Evolutionary conservation across 1,140 invertebrate genomes (phyloP), one percentile per base, ranked within the genome.

Genomic region (Probaryconus sp.): DNA sequence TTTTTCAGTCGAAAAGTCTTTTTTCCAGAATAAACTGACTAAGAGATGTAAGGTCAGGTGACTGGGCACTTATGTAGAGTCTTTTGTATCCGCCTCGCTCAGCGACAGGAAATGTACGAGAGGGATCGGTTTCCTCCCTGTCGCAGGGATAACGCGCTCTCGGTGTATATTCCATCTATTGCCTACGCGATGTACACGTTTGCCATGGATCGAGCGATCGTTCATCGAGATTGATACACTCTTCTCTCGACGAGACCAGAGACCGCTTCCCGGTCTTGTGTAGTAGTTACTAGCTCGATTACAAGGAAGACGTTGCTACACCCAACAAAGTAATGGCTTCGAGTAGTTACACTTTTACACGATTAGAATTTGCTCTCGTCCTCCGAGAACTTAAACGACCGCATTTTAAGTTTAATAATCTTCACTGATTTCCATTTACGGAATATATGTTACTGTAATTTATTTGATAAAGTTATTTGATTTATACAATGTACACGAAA

Each of bases 151-250:
- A 31, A 17, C 10, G 35, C 26, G 37, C 11, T 61, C 42, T 58
- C 16, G 26, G 16, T 48, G 16, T 50, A 45, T 55, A n/a, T n/a
- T n/a, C n/a, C n/a, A n/a, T 58, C 20, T 28, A 24, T 56, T 38
- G 47, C 58, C 43, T 51, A 48, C 31, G 30, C 45, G 26, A 65
- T 65, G 43, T 51, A 64, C 51, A 28, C n/a, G 35, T 61, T 60
- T 65, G 53, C 47, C 30, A 24, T 53, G 47, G 58, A 71, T 71
- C 68, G 40, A 60, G 38, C 24, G 60, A 65, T 72, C 53, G 38
- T 16, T 60, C 61, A 47, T 64, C 53, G 37, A 56, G 58, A 71
- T 71, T 64, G 58, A 71, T 71, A 71, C 50, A 33, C 50, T 63
- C 55, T 50, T 38, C 35, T 38, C 13, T 14, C 2, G 2, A 13